Evolutionary conservation across 2,888 invertebrate species (phyloP).

Genomic region (Hipparchia sbordonii): DNA sequence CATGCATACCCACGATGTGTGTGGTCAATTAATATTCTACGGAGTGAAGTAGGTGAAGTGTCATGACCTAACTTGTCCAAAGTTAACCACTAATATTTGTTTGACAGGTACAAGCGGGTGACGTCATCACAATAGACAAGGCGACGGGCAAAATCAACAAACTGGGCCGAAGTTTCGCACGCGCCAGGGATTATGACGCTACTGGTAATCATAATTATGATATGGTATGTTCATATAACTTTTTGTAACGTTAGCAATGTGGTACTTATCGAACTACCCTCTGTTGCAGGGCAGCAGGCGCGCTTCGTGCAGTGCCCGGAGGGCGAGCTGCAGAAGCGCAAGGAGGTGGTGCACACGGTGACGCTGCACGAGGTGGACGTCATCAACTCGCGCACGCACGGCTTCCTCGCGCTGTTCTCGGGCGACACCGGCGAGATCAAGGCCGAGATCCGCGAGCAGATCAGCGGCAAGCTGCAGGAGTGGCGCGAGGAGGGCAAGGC

Average conservation of each 20-base stretch:
- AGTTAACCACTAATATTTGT: no score
- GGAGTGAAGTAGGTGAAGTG: no score
- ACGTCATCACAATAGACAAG: constrained; percentile 99
- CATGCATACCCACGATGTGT: no score
- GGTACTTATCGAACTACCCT: background rate
- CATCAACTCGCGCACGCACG: constrained; percentile 98
- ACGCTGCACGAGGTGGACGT: constrained; percentile 99
- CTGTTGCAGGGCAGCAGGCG: constrained; percentile 84
- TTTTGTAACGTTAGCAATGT: background rate
- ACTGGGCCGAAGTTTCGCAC: constrained; percentile 96
- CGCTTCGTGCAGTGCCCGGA: constrained; percentile 99
- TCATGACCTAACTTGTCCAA: no score
- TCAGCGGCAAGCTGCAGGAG: constrained; percentile 97
- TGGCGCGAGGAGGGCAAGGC: constrained; percentile 99
- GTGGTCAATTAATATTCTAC: no score
- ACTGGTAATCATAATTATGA: constrained; percentile 83
- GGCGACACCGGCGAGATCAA: constrained; percentile 99
- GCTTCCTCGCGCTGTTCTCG: constrained; percentile 98
- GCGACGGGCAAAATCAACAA: constrained; percentile 97
- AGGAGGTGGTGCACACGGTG: constrained; percentile 98
- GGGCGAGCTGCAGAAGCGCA: constrained; percentile 98
- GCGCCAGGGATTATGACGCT: constrained; percentile 98
- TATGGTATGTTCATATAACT: no score
- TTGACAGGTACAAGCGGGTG: constrained; percentile 91
- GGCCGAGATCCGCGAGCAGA: constrained; percentile 98